A percentile compares a stretch with the other conserved stretches of the same genome.
phyloP scores from a whole-genome alignment of 2,888 invertebrate genomes.

The Cryptophagus acutangulus region DNA sequence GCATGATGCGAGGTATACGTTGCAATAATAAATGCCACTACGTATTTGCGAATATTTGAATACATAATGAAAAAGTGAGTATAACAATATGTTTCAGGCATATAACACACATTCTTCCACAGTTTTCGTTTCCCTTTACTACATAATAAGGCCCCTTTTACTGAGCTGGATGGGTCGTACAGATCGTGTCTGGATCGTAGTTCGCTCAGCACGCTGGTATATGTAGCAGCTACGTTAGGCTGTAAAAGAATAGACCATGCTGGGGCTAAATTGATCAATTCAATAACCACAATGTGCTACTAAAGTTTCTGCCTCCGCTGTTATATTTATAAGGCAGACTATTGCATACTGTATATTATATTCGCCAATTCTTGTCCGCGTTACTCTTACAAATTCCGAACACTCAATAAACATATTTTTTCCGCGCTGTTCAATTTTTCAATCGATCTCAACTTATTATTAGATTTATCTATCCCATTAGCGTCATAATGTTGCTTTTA shows the following conservation, averaged over 20 bases:
- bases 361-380: conserved; percentile 11
- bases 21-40: conserved; percentile 19
- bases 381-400: conserved; percentile 5
- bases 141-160: conserved; percentile 47
- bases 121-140: conserved; percentile 46
- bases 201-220: conserved; percentile 33
- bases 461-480: no score
- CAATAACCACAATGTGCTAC: conserved; percentile 49
- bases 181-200: conserved; percentile 44
- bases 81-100: conserved; percentile 48
- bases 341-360: conserved; percentile 31
- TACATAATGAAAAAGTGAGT: conserved; percentile 42
- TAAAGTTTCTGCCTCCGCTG: conserved; percentile 45
- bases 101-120: conserved; percentile 46
- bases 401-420: not conserved
- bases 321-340: conserved; percentile 45
- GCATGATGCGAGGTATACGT: not conserved
- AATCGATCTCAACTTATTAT: no score
- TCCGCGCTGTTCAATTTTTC: conserved; percentile 1
- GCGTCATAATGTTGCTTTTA: no score
- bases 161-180: conserved; percentile 45
- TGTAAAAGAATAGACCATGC: conserved; percentile 44
- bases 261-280: conserved; percentile 49
- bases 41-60: conserved; percentile 35
- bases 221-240: conserved; percentile 34